These are phyloP conservation scores for Petrocephalus microphthalmus DNA, from an alignment of 2,113 vertebrate genomes.

Conservation along the genomic window DNA sequence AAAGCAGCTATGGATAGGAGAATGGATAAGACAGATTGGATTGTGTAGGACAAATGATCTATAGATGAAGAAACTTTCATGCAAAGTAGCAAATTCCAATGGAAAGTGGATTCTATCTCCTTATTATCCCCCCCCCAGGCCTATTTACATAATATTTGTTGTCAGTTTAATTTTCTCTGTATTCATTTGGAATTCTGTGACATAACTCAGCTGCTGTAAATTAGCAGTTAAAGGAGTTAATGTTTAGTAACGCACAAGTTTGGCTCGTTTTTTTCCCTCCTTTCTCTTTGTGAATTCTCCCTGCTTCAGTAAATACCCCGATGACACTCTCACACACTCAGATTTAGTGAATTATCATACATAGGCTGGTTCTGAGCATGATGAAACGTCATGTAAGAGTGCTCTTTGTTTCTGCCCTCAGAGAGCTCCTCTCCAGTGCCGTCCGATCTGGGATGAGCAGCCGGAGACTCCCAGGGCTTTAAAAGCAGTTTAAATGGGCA, in stretches of 20 bases:
- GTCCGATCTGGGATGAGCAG: neutral
- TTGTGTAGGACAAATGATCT: neutral
- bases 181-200: neutral
- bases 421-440: neutral
- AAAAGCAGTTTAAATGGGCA: neutral
- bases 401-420: constrained; percentile 24
- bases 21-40: neutral
- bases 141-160: neutral
- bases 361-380: constrained; percentile 29
- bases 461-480: neutral
- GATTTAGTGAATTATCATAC: neutral
- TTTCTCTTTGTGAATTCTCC: neutral
- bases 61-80: neutral
- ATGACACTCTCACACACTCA: neutral
- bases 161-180: neutral
- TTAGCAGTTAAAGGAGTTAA: neutral
- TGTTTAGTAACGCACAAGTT: neutral
- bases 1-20: neutral
- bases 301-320: neutral
- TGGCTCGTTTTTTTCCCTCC: neutral
- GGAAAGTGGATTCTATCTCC: neutral
- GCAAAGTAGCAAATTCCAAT: neutral
- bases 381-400: constrained; percentile 56
- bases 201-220: neutral
- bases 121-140: neutral